These are phyloP conservation scores for Amniataba percoides DNA, from an alignment of 2,797 vertebrate species.

Conservation along the genomic window DNA sequence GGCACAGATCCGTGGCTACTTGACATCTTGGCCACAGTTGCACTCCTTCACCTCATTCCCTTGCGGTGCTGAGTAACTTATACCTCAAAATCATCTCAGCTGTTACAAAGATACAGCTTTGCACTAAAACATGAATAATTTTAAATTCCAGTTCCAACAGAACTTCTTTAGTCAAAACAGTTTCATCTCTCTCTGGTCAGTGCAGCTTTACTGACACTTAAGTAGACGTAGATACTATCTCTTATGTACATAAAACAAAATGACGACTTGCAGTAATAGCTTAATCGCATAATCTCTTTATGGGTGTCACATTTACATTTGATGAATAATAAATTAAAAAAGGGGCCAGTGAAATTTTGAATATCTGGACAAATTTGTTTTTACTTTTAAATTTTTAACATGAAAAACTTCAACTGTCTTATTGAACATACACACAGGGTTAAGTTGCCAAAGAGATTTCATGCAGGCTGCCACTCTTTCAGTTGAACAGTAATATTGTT, in stretches of 20 bases:
- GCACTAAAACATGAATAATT: neutral
- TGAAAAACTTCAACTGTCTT: neutral
- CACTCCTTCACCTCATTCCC: constrained; percentile 26
- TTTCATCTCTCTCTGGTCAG: neutral
- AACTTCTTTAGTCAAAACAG: neutral
- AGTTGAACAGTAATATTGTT: constrained; percentile 10
- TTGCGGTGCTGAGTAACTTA: neutral
- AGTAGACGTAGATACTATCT: neutral
- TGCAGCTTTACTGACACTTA: neutral
- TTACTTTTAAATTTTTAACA: neutral
- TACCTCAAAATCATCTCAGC: neutral
- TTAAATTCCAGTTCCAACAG: neutral
- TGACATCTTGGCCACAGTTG: constrained; percentile 46
- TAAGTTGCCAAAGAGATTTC: neutral
- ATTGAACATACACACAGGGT: neutral
- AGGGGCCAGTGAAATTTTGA: neutral
- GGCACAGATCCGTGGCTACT: constrained; percentile 50
- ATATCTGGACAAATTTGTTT: neutral
- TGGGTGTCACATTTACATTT: neutral
- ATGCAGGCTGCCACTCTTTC: neutral
- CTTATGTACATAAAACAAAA: neutral
- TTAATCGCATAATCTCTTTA: constrained; percentile 12
- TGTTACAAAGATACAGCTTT: neutral
- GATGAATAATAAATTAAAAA: neutral
- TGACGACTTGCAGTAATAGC: neutral